Base-by-base conservation (phyloP, 2,888 invertebrate genomes). In the Acronicta alni region DNA sequence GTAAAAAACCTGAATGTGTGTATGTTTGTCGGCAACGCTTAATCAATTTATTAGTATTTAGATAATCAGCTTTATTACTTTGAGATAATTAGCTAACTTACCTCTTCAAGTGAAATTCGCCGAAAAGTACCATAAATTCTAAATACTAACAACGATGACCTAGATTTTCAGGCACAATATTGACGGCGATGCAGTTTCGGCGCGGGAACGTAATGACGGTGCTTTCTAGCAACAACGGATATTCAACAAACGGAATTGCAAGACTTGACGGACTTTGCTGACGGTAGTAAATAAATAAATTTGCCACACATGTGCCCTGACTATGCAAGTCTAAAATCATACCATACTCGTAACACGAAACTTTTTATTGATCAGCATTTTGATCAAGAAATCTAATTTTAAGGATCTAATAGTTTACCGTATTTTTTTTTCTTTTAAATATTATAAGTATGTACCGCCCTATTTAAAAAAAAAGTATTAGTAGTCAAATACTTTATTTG, bases 221-320 rank as follows among this genome's bases (percentile, higher is more conserved):
- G 83, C 75, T 85, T 90, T 89, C 89, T 49, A 51, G 81, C 87
- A 87, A 90, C 80, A 82, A 77, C 80, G 84, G 86, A 62, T 32
- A 72, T 61, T 44, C 85, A 85, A 86, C 77, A 80, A 81, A 85
- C 79, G 81, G 82, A 82, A 77, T 73, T 67, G 74, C 81, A 80
- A 75, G 72, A 57, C 83, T 79, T 76, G 78, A 55, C 65, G 39
- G 17, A 38, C 16, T 55, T 53, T 23, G 86, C 84, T 88, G 86
- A 85, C 81, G 68, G 60, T 65, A 77, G 80, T 81, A 82, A 82
- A 86, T 80, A 81, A 76, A 80, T 69, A 71, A 71, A 71, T 55
- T 63, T 49, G 48, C 57, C 39, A 54, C 43, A 51, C 64, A 61
- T 45, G 55, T 67, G 63, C 75, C 49, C 75, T 72, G 81, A 83